phyloP scores from a whole-genome alignment of 2,888 invertebrate species.

The Machimus atricapillus region DNA sequence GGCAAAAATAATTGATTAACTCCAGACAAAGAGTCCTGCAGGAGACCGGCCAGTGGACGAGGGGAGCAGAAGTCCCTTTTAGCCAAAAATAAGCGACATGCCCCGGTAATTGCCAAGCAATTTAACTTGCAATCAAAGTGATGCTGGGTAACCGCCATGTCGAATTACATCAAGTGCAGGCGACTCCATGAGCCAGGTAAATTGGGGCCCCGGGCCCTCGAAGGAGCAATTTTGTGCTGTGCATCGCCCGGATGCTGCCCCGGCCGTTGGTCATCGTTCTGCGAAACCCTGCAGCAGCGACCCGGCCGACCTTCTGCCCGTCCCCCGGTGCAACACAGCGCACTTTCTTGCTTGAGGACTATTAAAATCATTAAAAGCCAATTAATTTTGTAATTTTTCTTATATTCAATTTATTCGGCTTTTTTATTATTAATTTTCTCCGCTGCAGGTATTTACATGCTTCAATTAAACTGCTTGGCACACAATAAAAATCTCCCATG shows the following conservation, averaged over 20 bases:
- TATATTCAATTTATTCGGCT: slow-evolving; percentile 43
- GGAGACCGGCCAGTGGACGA: background rate
- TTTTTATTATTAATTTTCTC: slow-evolving; percentile 24
- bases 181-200: slow-evolving; percentile 16
- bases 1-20: slow-evolving; percentile 19
- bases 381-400: slow-evolving; percentile 45
- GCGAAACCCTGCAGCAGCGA: background rate
- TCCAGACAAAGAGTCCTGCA: background rate
- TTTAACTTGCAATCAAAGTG: slow-evolving; percentile 35
- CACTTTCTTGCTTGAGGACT: background rate
- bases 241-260: slow-evolving; percentile 9
- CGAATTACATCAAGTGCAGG: slow-evolving; percentile 31
- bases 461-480: slow-evolving; percentile 39
- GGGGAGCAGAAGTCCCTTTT: background rate
- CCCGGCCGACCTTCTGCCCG: background rate
- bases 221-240: slow-evolving; percentile 20
- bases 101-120: slow-evolving; percentile 32
- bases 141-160: slow-evolving; percentile 20
- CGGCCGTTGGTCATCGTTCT: background rate
- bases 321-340: background rate
- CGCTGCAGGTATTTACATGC: slow-evolving; percentile 27
- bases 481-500: slow-evolving; percentile 39
- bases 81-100: slow-evolving; percentile 22
- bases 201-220: background rate
- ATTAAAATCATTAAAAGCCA: slow-evolving; percentile 44